Conservation (phyloP, 2,113 vertebrate genomes). For the Ochotona princeps region DNA sequence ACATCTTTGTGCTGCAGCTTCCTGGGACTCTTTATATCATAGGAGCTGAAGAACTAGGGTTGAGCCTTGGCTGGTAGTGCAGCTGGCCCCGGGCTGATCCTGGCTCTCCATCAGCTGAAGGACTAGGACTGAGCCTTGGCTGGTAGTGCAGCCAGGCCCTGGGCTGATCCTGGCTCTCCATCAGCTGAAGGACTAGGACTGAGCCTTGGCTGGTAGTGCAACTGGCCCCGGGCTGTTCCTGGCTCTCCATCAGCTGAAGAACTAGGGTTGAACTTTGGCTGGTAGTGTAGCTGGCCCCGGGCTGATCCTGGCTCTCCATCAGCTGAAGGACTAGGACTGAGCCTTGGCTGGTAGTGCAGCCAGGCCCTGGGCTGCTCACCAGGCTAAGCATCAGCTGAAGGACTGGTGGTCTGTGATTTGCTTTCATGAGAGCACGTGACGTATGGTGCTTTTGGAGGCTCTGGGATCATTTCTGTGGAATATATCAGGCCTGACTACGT, state of each 20-base stretch:
- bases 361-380: too few species aligned
- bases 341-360: too few species aligned
- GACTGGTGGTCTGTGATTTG: neutral
- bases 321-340: too few species aligned
- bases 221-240: too few species aligned
- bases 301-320: neutral
- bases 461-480: neutral
- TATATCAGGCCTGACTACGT: too few species aligned
- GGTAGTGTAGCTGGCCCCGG: neutral
- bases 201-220: too few species aligned
- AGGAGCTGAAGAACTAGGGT: neutral
- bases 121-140: too few species aligned
- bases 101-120: neutral
- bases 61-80: neutral
- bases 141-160: too few species aligned
- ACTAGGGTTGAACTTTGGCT: neutral
- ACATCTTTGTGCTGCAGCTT: neutral
- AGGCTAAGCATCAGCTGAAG: too few species aligned
- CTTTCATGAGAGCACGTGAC: slow-evolving; percentile 27
- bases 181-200: too few species aligned
- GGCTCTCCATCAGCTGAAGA: neutral
- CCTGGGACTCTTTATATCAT: too few species aligned
- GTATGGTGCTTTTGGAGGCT: neutral
- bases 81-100: neutral
- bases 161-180: too few species aligned